Conservation (phyloP, 2,113 vertebrate species). For the Chaetodon auriga region DNA sequence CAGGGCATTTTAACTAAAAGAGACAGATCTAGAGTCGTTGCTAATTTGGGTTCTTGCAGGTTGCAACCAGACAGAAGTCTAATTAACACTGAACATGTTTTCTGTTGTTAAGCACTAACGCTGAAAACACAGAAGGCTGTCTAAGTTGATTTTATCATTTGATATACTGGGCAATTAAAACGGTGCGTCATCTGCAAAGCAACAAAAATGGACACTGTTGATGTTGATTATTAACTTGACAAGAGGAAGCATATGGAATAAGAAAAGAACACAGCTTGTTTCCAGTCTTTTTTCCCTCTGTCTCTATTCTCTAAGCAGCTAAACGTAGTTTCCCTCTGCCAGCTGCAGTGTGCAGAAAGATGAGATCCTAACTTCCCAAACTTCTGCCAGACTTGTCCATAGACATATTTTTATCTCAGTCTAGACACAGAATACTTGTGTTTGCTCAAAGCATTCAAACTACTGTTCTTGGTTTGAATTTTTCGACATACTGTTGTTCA, state of each 20-base stretch:
- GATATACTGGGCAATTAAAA: neutral
- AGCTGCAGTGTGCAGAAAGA: constrained; percentile 46
- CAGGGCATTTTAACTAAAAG: neutral
- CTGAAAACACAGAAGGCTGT: neutral
- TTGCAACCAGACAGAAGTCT: neutral
- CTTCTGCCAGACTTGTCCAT: neutral
- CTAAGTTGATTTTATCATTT: neutral
- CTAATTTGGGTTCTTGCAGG: neutral
- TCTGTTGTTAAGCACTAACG: neutral
- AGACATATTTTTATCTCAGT: neutral
- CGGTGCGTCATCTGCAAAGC: neutral
- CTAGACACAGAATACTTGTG: neutral
- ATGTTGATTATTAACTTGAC: neutral
- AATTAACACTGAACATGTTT: neutral
- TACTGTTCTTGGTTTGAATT: neutral
- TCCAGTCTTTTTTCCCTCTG: neutral
- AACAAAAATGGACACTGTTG: neutral
- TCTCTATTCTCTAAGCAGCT: constrained; percentile 5
- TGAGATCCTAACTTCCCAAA: constrained; percentile 18
- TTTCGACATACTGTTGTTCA: neutral
- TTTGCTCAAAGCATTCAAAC: neutral
- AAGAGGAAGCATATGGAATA: neutral
- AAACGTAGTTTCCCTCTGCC: neutral
- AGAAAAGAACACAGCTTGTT: constrained; percentile 8
- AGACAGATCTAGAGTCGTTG: neutral